Evolutionary conservation across 2,113 vertebrate genomes (phyloP).

Genomic region (Bungarus multicinctus): DNA sequence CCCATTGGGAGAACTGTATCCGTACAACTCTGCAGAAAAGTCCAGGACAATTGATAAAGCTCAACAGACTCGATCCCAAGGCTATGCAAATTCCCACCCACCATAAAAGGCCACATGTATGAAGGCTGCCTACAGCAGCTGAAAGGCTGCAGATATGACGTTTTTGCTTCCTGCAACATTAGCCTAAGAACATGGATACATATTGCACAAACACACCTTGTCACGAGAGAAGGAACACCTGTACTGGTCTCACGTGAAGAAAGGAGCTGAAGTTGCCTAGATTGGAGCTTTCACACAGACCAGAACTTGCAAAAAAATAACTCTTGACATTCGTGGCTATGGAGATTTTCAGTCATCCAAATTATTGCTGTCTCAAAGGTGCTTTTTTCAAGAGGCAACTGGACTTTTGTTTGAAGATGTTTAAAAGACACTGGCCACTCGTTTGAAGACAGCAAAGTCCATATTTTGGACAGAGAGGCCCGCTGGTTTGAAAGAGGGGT

Average conservation of each 20-base stretch:
- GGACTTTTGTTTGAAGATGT: too few species aligned
- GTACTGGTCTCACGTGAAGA: not conserved
- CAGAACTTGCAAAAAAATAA: not conserved
- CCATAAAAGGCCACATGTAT: not conserved
- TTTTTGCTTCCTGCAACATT: not conserved
- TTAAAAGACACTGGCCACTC: too few species aligned
- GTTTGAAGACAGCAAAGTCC: too few species aligned
- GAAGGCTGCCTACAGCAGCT: not conserved
- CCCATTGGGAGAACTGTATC: not conserved
- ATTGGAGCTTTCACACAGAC: not conserved
- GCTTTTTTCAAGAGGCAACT: too few species aligned
- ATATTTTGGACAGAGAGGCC: too few species aligned
- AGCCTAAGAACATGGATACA: not conserved
- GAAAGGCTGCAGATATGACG: too few species aligned
- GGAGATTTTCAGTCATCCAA: too few species aligned
- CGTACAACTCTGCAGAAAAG: not conserved
- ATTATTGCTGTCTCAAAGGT: too few species aligned
- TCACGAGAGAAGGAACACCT: not conserved
- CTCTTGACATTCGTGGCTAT: not conserved
- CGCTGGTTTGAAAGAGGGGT: too few species aligned
- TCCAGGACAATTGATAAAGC: not conserved
- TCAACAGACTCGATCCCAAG: not conserved
- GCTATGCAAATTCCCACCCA: not conserved
- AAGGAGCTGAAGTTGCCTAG: not conserved
- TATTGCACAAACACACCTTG: not conserved